These are phyloP conservation scores for Sylvicapra grimmia DNA, from an alignment of 2,113 vertebrate genomes.

Conservation along the genomic window DNA sequence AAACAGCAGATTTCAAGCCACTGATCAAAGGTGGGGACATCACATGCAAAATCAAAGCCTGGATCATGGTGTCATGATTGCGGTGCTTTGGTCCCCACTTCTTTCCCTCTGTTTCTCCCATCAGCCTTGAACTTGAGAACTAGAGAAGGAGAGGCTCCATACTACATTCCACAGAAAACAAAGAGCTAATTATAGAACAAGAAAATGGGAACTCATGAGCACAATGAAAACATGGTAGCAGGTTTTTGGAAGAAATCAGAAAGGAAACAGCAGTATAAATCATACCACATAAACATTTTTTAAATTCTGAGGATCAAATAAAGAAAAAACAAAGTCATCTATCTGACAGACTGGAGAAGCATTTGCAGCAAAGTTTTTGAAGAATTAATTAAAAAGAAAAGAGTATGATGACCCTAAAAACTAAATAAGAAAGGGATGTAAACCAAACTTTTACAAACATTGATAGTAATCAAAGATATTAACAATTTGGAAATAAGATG, in stretches of 20 bases:
- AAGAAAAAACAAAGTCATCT: neutral
- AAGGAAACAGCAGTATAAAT: neutral
- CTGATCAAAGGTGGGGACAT: neutral
- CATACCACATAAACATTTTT: neutral
- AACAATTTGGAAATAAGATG: neutral
- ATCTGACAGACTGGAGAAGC: neutral
- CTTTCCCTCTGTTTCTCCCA: neutral
- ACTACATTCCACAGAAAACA: neutral
- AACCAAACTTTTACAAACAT: neutral
- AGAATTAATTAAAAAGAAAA: neutral
- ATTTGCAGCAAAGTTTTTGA: neutral
- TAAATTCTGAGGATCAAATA: neutral
- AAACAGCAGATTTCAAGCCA: neutral
- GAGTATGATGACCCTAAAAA: neutral
- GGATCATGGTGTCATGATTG: neutral
- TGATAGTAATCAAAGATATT: neutral
- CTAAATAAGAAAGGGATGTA: neutral
- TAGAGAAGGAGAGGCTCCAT: neutral
- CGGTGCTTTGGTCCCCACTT: neutral
- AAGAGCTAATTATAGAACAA: neutral
- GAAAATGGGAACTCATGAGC: neutral
- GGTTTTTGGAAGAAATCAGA: neutral
- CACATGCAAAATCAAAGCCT: neutral
- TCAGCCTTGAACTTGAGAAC: neutral
- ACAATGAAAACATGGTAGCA: neutral